Evolutionary conservation across 2,888 invertebrate species (phyloP), one percentile per base, ranked within the genome.

Genomic region (Malachius bipustulatus): DNA sequence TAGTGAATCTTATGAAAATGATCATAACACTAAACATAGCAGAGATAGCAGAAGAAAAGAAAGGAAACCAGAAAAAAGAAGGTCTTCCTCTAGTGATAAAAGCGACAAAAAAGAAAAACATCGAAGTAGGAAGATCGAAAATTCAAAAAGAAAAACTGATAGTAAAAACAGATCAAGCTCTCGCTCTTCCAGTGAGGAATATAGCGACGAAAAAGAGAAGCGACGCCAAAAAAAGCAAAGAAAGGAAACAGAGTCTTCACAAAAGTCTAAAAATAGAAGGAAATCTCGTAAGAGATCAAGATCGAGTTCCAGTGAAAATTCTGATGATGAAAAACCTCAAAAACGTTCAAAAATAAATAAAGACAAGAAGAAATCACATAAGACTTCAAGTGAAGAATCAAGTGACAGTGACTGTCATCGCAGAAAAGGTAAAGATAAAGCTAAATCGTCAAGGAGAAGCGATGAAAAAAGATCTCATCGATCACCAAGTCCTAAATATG

Each of bases 151-250:
- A 33, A 27, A 16, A 32, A 33, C 37, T 31, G 34, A 30, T 29
- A 39, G 14, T 30, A 35, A 12, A 47, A 35, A 14, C n/a, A n/a
- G n/a, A n/a, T n/a, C n/a, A n/a, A n/a, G n/a, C n/a, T n/a, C n/a
- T n/a, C n/a, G n/a, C n/a, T n/a, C n/a, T n/a, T n/a, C n/a, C n/a
- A n/a, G n/a, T n/a, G n/a, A n/a, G n/a, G n/a, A n/a, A n/a, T n/a
- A n/a, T n/a, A n/a, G n/a, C n/a, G n/a, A n/a, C 58, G 46, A 48
- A 59, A 41, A 49, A 12, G 47, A 47, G 27, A 30, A 16, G 28
- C 16, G 30, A 4, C 28, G 29, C 16, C 10, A 9, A 30, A 39
- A 9, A 14, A 35, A 45, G 15, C 10, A 8, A 12, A 9, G 35
- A 26, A 9, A 38, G 29, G 26, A 32, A 16, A 4, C 16, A 28